These are phyloP conservation scores for Clamator glandarius DNA, from an alignment of 2,797 vertebrate genomes.

Conservation along the genomic window DNA sequence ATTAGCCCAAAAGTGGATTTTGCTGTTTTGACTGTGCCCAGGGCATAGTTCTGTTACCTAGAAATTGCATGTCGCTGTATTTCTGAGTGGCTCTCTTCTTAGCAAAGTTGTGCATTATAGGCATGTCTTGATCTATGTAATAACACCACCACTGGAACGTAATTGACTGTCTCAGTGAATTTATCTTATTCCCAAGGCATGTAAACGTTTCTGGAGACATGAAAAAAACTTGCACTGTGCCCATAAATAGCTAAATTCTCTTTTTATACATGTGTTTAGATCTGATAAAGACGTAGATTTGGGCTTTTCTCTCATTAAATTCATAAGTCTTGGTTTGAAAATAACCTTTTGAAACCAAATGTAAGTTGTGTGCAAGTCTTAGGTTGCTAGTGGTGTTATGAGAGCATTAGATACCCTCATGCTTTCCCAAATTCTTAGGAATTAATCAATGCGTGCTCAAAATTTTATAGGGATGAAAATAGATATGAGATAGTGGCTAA, in stretches of 20 bases:
- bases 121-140: background rate
- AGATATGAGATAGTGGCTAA: background rate
- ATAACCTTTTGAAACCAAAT: background rate
- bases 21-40: background rate
- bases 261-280: background rate
- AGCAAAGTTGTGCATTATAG: background rate
- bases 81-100: background rate
- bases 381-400: background rate
- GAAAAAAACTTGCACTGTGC: background rate
- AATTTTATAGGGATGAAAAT: background rate
- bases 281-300: background rate
- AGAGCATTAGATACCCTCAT: background rate
- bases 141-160: background rate
- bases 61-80: rapidly evolving
- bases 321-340: background rate
- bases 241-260: background rate
- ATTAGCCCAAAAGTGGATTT: background rate
- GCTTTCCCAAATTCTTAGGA: background rate
- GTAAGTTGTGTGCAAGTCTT: background rate
- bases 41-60: background rate
- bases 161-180: background rate
- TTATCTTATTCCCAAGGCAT: background rate
- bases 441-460: background rate
- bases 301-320: background rate
- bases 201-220: background rate